These are phyloP conservation scores for Limenitis camilla DNA, from an alignment of 2,888 invertebrate species.

Conservation along the genomic window DNA sequence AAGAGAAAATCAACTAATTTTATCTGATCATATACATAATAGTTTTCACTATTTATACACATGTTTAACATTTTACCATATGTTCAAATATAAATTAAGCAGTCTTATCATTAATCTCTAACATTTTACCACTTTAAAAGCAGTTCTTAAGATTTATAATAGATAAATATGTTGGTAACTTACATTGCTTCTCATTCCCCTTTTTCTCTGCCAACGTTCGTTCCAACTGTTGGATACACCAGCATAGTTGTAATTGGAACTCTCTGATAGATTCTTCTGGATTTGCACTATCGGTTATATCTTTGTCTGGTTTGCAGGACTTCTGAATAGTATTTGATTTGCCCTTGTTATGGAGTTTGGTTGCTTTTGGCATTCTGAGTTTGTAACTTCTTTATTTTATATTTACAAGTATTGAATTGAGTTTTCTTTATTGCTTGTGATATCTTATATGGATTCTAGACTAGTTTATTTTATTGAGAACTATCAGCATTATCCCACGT, in stretches of 20 bases:
- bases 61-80: no score
- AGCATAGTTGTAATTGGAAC: slow-evolving; percentile 84
- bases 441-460: no score
- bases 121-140: background rate
- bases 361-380: slow-evolving; percentile 60
- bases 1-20: no score
- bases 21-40: no score
- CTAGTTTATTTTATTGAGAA: no score
- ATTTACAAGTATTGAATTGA: no score
- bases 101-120: no score
- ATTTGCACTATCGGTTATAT: slow-evolving; percentile 37
- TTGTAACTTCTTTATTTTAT: no score
- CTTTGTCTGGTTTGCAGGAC: slow-evolving; percentile 46
- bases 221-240: slow-evolving; percentile 86
- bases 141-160: background rate
- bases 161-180: slow-evolving; percentile 24
- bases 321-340: slow-evolving; percentile 58
- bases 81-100: no score
- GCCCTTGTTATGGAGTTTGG: slow-evolving; percentile 60
- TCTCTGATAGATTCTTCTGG: slow-evolving; percentile 75
- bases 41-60: no score
- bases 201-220: slow-evolving; percentile 74
- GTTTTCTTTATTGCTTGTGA: no score
- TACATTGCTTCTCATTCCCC: slow-evolving; percentile 76
- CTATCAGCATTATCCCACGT: slow-evolving; percentile 33